Evolutionary conservation across 2,797 vertebrate genomes (phyloP).

Genomic region (Hemibagrus guttatus): DNA sequence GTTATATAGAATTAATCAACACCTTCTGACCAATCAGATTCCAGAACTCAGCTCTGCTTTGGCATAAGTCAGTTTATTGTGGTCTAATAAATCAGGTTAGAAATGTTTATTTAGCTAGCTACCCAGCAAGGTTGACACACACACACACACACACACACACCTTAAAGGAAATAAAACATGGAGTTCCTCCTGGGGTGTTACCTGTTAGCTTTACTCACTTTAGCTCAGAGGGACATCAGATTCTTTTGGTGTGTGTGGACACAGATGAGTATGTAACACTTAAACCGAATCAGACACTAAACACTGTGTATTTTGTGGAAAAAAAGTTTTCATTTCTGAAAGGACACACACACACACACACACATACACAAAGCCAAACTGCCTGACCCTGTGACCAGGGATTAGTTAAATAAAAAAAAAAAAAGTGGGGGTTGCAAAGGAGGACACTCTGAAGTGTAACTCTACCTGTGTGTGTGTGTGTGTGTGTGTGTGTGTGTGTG

Average conservation of each 20-base stretch:
- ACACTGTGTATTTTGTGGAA: background rate
- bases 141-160: background rate
- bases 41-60: background rate
- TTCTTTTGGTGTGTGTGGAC: background rate
- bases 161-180: background rate
- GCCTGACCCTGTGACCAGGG: background rate
- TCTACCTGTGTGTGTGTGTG: conserved; percentile 2
- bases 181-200: background rate
- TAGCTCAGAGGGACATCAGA: background rate
- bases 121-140: background rate
- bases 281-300: background rate
- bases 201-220: background rate
- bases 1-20: background rate
- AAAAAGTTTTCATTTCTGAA: too few relatives aligned
- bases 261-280: background rate
- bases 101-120: background rate
- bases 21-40: background rate
- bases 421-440: background rate
- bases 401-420: too few relatives aligned
- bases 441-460: conserved; percentile 17
- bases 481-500: background rate
- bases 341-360: background rate
- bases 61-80: too few relatives aligned
- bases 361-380: background rate
- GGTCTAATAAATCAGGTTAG: background rate